Evolutionary conservation across 1,140 invertebrate genomes (phyloP).

Genomic region (Branchinecta lindahli): DNA sequence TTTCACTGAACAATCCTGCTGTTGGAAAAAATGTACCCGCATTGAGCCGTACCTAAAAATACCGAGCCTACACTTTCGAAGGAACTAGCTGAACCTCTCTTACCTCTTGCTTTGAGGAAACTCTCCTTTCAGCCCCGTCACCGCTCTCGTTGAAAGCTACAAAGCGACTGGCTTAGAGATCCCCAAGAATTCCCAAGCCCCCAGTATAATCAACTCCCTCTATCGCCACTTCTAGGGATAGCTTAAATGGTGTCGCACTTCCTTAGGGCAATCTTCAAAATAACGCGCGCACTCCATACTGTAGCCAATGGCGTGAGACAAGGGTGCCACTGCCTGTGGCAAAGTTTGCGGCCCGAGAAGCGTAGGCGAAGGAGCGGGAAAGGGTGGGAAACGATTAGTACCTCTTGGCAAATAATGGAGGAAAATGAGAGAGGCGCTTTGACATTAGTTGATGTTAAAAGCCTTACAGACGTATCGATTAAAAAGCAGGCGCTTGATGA

Average conservation of each 20-base stretch:
- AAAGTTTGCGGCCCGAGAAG: not conserved
- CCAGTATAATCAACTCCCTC: not conserved
- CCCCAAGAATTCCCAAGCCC: no score
- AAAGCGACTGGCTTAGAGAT: no score
- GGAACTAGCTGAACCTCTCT: no score
- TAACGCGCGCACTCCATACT: not conserved
- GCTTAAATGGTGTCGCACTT: conserved; percentile 3
- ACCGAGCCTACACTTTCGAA: no score
- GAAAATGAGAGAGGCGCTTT: not conserved
- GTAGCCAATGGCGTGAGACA: not conserved
- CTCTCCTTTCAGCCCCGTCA: no score
- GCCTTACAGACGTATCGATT: no score
- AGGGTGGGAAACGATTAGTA: not conserved
- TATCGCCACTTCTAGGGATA: not conserved
- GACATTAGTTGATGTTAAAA: not conserved
- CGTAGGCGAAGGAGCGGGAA: not conserved
- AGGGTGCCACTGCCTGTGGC: not conserved
- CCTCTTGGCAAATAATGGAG: conserved; percentile 3
- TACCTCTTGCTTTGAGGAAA: no score
- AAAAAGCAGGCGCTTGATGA: no score
- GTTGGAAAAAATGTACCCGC: no score
- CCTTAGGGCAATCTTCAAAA: not conserved
- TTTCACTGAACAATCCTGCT: no score
- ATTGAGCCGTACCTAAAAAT: no score
- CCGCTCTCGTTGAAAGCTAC: no score